Percentiles rank a stretch among this genome's conserved stretches.
Evolutionary conservation across 2,113 vertebrate species (phyloP).

Genomic region (Mesembrinibis cayennensis): DNA sequence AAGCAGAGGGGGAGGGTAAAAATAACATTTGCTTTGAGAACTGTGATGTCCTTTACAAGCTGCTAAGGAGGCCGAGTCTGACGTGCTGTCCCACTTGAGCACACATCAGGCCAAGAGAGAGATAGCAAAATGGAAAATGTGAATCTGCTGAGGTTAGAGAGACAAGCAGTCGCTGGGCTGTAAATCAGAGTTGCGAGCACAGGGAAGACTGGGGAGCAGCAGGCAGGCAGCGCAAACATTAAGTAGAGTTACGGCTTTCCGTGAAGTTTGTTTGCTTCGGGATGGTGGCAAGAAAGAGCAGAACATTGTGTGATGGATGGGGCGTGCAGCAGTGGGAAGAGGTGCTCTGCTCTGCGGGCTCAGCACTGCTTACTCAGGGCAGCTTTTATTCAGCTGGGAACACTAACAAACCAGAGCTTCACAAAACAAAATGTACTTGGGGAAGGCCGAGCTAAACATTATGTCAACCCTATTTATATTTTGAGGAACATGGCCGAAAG

Average conservation of each 20-base stretch:
- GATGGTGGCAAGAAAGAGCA: neutral
- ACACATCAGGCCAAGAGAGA: neutral
- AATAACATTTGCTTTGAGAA: neutral
- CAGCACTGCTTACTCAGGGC: neutral
- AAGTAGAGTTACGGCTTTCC: neutral
- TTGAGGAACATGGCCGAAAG: neutral
- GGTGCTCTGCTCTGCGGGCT: neutral
- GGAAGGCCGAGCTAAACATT: neutral
- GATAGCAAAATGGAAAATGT: neutral
- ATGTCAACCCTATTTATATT: neutral
- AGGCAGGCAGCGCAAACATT: neutral
- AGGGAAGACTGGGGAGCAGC: neutral
- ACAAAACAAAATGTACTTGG: neutral
- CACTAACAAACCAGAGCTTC: neutral
- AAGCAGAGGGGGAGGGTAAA: neutral
- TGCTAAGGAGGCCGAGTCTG: neutral
- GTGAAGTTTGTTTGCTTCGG: accelerated
- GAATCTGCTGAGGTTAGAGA: neutral
- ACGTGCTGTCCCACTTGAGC: neutral
- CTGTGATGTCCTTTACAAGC: neutral
- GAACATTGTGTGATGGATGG: neutral
- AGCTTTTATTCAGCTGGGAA: neutral
- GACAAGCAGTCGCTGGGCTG: neutral
- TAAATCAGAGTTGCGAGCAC: neutral
- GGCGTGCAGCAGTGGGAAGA: neutral